Evolutionary conservation across 1,140 invertebrate genomes (phyloP), one percentile per base, ranked within the genome.

Genomic region (Scaptodrosophila lebanonensis): DNA sequence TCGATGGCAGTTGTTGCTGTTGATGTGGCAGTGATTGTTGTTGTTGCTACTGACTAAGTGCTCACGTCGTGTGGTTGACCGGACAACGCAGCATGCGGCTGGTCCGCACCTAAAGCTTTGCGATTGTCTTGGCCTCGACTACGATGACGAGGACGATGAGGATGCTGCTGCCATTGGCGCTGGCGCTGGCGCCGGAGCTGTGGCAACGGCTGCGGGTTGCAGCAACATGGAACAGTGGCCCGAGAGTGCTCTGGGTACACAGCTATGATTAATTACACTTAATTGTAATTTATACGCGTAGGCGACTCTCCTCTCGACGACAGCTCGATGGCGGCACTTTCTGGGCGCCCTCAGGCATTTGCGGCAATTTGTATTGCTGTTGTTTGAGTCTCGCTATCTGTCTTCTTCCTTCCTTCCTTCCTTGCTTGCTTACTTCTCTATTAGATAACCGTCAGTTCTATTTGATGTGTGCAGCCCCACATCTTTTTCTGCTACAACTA

Each of bases 251-350:
- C 4, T 13, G 17, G 11, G 6, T n/a, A n/a, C n/a, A n/a, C n/a
- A n/a, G n/a, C 35, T 6, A 65, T 82, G 75, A 82, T 82, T 82
- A 82, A 82, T 82, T 82, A 82, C 69, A 66, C 58, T 70, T 82
- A 82, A 82, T 82, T 82, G 75, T 75, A 70, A 82, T 77, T 77
- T 77, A 77, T 71, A 75, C 58, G 75, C 52, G 9, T 3, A 5
- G 8, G 12, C 32, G 9, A n/a, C 32, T 13, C 3, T n/a, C 3
- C 32, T 13, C 6, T 33, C 3, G 9, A 33, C n/a, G n/a, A n/a
- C n/a, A n/a, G n/a, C n/a, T n/a, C n/a, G n/a, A n/a, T n/a, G n/a
- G n/a, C 3, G 8, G 8, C 22, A 25, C 22, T 25, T 8, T 8
- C 22, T 25, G 8, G 22, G 22, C 22, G 17, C 48, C 48, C 13